Conservation (phyloP, 2,888 invertebrate genomes). For the Automeris io region DNA sequence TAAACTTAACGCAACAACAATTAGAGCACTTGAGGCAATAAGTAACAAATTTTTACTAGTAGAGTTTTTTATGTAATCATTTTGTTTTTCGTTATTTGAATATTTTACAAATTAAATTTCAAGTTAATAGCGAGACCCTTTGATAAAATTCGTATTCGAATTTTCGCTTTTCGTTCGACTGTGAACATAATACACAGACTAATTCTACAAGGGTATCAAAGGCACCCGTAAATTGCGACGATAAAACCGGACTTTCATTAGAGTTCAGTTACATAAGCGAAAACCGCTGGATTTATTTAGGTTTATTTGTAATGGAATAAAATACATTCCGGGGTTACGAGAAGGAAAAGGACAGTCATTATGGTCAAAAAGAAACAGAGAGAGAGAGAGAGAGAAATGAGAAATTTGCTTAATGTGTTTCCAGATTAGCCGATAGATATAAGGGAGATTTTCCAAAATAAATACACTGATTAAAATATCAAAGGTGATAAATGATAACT, state of each 20-base stretch:
- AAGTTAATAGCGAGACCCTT: no score
- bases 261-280: not conserved
- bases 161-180: constrained; percentile 1
- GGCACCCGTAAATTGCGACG: constrained; percentile 2
- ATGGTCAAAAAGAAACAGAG: no score
- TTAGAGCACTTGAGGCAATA: no score
- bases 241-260: constrained; percentile 10
- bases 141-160: no score
- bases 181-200: constrained; percentile 4
- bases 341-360: constrained; percentile 8
- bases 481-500: not conserved
- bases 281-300: constrained; percentile 5
- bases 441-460: constrained; percentile 13
- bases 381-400: not conserved
- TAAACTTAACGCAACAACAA: no score
- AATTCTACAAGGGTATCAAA: constrained; percentile 6
- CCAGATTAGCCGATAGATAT: constrained; percentile 18
- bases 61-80: no score
- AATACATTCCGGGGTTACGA: constrained; percentile 8
- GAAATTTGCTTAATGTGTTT: constrained; percentile 12
- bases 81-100: no score
- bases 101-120: no score
- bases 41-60: no score
- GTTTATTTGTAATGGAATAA: constrained; percentile 5
- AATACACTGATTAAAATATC: not conserved